phyloP scores from a whole-genome alignment of 2,797 vertebrate species.

The Acipenser oxyrinchus region DNA sequence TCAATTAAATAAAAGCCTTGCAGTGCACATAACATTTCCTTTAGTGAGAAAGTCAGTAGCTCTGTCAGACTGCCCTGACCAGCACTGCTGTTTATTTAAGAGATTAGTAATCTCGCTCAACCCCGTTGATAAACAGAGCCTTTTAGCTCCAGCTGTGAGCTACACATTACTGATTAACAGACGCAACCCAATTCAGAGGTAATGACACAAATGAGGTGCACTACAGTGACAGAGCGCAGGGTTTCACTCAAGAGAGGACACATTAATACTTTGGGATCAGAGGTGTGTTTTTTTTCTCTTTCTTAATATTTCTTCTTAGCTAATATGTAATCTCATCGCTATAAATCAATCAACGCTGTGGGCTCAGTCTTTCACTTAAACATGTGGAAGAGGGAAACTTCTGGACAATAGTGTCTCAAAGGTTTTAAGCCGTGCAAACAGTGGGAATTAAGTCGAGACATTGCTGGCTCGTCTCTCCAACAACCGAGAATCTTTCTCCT shows the following conservation, averaged over 20 bases:
- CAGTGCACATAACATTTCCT: background rate
- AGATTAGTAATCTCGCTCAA: background rate
- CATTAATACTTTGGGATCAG: background rate
- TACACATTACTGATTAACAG: conserved; percentile 4
- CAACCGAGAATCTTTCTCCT: background rate
- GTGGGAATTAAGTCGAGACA: conserved; percentile 3
- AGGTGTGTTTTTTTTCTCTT: too few species aligned
- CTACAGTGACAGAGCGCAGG: background rate
- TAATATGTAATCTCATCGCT: too few species aligned
- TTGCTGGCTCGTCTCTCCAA: background rate
- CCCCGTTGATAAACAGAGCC: conserved; percentile 4
- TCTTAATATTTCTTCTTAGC: too few species aligned
- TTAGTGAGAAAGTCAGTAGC: background rate
- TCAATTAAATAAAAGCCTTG: too few species aligned
- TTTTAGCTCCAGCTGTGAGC: background rate
- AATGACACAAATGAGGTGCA: background rate
- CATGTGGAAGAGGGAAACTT: conserved; percentile 6
- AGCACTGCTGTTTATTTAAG: background rate
- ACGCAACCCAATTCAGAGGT: background rate
- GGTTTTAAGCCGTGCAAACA: conserved; percentile 1
- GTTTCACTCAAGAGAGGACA: background rate
- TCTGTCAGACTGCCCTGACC: background rate
- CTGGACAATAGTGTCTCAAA: conserved; percentile 8
- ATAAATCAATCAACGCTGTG: too few species aligned
- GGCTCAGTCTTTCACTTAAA: background rate